Conservation (phyloP, 2,888 invertebrate species). For the Cerastis rubricosa region DNA sequence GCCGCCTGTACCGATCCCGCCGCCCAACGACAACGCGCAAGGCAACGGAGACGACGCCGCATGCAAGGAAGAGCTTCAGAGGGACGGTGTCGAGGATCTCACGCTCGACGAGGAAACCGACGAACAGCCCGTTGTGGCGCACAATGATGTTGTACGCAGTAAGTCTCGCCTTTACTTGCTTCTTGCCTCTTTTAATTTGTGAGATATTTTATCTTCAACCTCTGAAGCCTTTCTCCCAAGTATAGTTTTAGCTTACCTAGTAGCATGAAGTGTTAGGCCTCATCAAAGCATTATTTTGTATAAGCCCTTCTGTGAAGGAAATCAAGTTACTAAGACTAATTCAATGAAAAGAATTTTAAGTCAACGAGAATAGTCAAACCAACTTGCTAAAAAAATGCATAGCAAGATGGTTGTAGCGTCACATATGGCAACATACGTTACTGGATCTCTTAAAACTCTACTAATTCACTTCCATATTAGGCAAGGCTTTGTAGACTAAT, state of each 20-base stretch:
- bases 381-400: background rate
- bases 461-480: background rate
- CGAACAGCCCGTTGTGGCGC: slow-evolving; percentile 93
- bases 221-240: background rate
- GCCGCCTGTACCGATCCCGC: slow-evolving; percentile 56
- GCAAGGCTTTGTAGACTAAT: background rate
- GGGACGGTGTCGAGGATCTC: slow-evolving; percentile 95
- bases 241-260: background rate
- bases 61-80: slow-evolving; percentile 83
- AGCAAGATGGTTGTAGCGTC: background rate
- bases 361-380: background rate
- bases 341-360: background rate
- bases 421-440: background rate
- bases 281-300: slow-evolving; percentile 2
- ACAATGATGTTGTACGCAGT: slow-evolving; percentile 92
- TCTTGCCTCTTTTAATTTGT: background rate
- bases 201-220: background rate
- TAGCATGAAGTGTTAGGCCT: background rate
- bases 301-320: background rate
- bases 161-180: slow-evolving; percentile 67
- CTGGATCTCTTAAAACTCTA: background rate
- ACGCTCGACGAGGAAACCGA: slow-evolving; percentile 95
- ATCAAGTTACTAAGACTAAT: background rate
- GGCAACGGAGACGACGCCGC: slow-evolving; percentile 72
- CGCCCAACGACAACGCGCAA: slow-evolving; percentile 67